phyloP scores from a whole-genome alignment of 2,113 vertebrate genomes.

The Podarcis raffonei region DNA sequence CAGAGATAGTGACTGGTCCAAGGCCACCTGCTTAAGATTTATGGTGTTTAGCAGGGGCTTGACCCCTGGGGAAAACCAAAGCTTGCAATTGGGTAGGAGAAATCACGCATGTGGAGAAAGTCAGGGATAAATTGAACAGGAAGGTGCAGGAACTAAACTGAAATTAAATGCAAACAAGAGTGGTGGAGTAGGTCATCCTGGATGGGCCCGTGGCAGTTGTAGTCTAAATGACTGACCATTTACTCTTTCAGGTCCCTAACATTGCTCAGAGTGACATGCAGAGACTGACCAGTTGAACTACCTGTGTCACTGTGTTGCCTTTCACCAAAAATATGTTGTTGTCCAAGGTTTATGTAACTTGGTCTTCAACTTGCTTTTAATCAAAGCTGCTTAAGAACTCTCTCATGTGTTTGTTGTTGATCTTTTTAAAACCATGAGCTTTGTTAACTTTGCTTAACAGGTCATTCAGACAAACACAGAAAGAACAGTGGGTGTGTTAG shows the following conservation, averaged over 20 bases:
- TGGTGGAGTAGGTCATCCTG: background rate
- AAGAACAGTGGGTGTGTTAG: constrained; percentile 34
- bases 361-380: constrained; percentile 13
- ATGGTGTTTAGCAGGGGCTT: too few species aligned
- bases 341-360: background rate
- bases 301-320: background rate
- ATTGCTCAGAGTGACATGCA: background rate
- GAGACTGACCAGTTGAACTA: background rate
- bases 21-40: background rate
- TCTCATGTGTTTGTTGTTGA: background rate
- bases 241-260: background rate
- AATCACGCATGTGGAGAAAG: background rate
- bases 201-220: background rate
- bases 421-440: constrained; percentile 12
- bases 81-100: background rate
- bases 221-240: background rate
- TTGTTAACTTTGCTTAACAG: constrained; percentile 19
- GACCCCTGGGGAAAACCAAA: background rate
- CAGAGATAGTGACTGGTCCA: background rate
- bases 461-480: constrained; percentile 28
- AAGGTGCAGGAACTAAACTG: background rate
- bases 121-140: background rate
- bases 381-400: constrained; percentile 22
- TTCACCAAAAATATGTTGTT: constrained; percentile 40
- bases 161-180: background rate